A percentile compares a stretch with the other conserved stretches of the same genome.
Conservation (phyloP, 2,797 vertebrate genomes). For the Labroides dimidiatus region DNA sequence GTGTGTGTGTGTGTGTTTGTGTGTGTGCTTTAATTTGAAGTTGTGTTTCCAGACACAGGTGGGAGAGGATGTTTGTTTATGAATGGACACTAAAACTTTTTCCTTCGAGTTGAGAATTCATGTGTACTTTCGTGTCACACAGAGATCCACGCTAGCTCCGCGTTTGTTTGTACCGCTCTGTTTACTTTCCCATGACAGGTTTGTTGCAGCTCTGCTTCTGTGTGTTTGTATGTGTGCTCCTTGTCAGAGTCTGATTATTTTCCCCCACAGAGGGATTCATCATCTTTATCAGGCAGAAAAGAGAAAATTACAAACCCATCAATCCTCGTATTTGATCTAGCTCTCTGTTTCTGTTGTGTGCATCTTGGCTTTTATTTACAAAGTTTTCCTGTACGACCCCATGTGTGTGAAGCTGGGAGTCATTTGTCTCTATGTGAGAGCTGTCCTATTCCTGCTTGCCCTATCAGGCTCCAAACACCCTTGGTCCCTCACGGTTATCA, state of each 20-base stretch:
- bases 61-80: slow-evolving; percentile 17
- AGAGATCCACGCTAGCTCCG: slow-evolving; percentile 31
- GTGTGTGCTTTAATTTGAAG: background rate
- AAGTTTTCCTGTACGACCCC: slow-evolving; percentile 39
- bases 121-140: slow-evolving; percentile 23
- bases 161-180: slow-evolving; percentile 59
- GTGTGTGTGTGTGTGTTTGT: background rate
- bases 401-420: slow-evolving; percentile 42
- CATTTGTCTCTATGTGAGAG: slow-evolving; percentile 69
- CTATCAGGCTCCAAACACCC: slow-evolving; percentile 48
- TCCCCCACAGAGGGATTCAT: slow-evolving; percentile 71
- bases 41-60: slow-evolving; percentile 8
- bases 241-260: slow-evolving; percentile 71
- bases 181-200: slow-evolving; percentile 66
- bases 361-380: slow-evolving; percentile 44
- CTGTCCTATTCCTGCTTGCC: slow-evolving; percentile 50
- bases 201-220: slow-evolving; percentile 47
- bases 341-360: slow-evolving; percentile 41
- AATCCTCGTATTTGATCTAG: slow-evolving; percentile 66
- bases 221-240: slow-evolving; percentile 41
- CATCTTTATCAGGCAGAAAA: slow-evolving; percentile 72
- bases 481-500: slow-evolving; percentile 34
- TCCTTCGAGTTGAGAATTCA: slow-evolving; percentile 11
- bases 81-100: slow-evolving; percentile 25
- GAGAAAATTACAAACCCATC: slow-evolving; percentile 70